Base-by-base conservation (phyloP, 2,888 invertebrate species). In the Helicoverpa assulta region DNA sequence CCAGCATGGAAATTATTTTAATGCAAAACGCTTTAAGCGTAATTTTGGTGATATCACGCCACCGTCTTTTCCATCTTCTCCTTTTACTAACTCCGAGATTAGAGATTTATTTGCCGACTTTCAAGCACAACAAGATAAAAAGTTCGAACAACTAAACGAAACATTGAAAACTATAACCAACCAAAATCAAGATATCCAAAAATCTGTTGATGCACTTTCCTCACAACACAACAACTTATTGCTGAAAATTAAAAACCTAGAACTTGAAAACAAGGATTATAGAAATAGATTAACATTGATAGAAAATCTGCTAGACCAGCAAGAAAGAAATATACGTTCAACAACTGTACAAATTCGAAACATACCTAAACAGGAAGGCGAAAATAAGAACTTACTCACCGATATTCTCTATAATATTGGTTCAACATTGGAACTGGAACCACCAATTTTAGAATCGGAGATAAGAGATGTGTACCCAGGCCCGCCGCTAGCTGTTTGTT, bases 381-480 rank as follows among this genome's bases (percentile, higher is more conserved):
- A 58, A 66, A 70, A 73, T 47, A 79, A 76, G 62, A 29, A 53
- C 8, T 12, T 18, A 1, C 47, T 79, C 1, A 47, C 51, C 0
- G 57, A 53, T 2, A 62, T 75, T 8, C 40, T 79, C 2, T 19
- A 71, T 18, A 68, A 62, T 0, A 61, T 80, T 10, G 53, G 71
- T 8, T 10, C 16, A 12, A 64, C 59, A 0, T 16, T 82, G 6
- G 66, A 60, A 0, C 29, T 66, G 1, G 54, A 70, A 19, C 60
- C 76, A 2, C 29, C 54, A n/a, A 29, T 80, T 0, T 51, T 55
- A 33, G 56, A 70, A 4, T 16, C 40, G 0, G n/a, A n/a, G n/a
- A n/a, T n/a, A n/a, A n/a, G n/a, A n/a, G n/a, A n/a, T n/a, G n/a
- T 21, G 21, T 21, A 21, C 21, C 21, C 21, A 21, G 21, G 21